Evolutionary conservation across 2,797 vertebrate genomes (phyloP).

Genomic region (Bufotes viridis): DNA sequence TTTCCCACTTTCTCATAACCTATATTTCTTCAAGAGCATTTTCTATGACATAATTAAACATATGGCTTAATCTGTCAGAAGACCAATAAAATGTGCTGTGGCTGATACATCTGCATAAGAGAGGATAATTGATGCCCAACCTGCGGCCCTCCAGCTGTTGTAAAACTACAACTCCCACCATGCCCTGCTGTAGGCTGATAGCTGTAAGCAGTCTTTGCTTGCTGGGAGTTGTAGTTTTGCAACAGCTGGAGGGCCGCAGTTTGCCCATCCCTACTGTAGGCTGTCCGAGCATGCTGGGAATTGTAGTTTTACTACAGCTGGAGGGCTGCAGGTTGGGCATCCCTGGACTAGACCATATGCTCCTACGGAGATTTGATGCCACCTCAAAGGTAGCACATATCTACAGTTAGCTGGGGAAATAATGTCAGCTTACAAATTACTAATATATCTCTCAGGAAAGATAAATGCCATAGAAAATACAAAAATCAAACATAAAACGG

Average conservation of each 20-base stretch:
- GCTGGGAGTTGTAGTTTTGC: too few species aligned
- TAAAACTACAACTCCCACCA: too few species aligned
- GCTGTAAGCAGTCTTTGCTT: too few species aligned
- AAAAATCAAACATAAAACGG: slow-evolving; percentile 69
- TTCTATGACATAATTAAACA: not conserved
- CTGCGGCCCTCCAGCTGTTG: too few species aligned
- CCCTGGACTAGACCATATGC: slow-evolving; percentile 27
- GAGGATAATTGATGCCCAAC: too few species aligned
- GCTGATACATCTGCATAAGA: not conserved
- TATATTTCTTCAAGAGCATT: not conserved
- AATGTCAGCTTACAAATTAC: slow-evolving; percentile 64
- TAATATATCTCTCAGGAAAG: slow-evolving; percentile 64
- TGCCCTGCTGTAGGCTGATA: too few species aligned
- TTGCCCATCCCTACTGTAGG: too few species aligned
- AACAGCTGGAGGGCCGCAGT: too few species aligned
- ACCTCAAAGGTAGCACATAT: slow-evolving; percentile 4
- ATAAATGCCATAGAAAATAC: slow-evolving; percentile 65
- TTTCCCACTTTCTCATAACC: too few species aligned
- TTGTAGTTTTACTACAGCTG: too few species aligned
- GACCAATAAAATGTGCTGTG: not conserved
- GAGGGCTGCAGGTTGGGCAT: too few species aligned
- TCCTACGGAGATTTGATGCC: slow-evolving; percentile 16
- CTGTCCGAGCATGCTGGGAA: too few species aligned
- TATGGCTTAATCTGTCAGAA: not conserved
- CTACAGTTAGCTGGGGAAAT: slow-evolving; percentile 41